phyloP scores from a whole-genome alignment of 2,113 vertebrate genomes.

The Leuciscus idus region DNA sequence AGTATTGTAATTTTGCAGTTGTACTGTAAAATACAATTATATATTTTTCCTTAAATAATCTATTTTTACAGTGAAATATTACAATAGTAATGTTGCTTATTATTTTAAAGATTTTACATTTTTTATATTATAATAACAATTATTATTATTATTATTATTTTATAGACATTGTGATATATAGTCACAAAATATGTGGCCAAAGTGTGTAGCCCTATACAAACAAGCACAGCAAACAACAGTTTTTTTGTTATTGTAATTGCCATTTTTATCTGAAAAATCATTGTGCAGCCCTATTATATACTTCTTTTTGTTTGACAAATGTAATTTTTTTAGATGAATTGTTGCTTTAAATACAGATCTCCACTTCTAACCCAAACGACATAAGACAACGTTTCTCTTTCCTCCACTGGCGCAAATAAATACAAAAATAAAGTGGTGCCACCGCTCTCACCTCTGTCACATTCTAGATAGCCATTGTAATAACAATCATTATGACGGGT shows the following conservation, averaged over 20 bases:
- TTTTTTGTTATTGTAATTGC: neutral
- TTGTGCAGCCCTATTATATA: neutral
- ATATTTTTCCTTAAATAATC: no score
- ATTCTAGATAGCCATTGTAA: slow-evolving; percentile 19
- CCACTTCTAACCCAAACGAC: neutral
- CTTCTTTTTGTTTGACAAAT: neutral
- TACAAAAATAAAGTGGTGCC: slow-evolving; percentile 14
- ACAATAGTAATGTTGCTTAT: no score
- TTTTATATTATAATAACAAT: no score
- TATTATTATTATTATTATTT: no score
- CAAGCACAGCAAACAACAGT: no score
- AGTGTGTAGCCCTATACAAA: no score
- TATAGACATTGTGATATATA: no score
- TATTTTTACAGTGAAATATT: no score
- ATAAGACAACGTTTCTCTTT: neutral
- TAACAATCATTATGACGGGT: slow-evolving; percentile 15
- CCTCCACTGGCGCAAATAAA: neutral
- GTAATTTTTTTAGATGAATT: neutral
- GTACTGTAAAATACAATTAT: no score
- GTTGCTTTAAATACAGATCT: neutral
- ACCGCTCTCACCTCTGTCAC: slow-evolving; percentile 13
- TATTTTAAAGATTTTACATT: no score
- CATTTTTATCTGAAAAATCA: neutral
- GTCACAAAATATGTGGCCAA: no score
- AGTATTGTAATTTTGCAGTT: no score